Base-by-base conservation (phyloP, 2,888 invertebrate species). In the Odontothrips loti region DNA sequence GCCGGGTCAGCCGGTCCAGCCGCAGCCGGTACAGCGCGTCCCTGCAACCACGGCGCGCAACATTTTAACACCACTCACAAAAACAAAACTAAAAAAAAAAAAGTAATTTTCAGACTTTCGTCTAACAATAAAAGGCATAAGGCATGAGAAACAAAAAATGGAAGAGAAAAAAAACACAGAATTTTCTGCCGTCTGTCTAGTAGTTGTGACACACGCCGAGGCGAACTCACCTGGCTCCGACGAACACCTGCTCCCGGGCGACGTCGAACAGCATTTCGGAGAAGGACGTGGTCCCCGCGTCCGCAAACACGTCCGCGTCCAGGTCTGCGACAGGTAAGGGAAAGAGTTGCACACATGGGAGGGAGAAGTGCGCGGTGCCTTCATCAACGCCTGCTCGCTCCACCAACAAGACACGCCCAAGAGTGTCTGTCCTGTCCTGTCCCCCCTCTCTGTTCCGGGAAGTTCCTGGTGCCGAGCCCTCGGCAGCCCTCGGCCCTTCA, bases 211-310 rank as follows among this genome's bases (percentile, higher is more conserved):
- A n/a, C n/a, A n/a, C n/a, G n/a, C n/a, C n/a, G 81, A 68, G 82
- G 80, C 34, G 34, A 23, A 89, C 91, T 91, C 89, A 96, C 96
- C 95, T 93, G 85, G 96, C 96, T 84, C 96, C 96, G 85, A 96
- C 95, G 85, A 97, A 91, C 85, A 97, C 90, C 88, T 96, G 96
- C 88, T 94, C 93, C 86, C 95, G 91, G 84, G 93, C 92, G 82
- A 95, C 93, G 89, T 97, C 96, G 87, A 96, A 95, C 82, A 96
- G 90, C 86, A 96, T 90, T 89, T 95, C 94, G 80, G 95, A 94
- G 88, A 93, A 96, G 84, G 93, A 92, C 83, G 91, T 91, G 84
- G 94, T 92, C 84, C 92, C 92, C 83, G 92, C 90, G 87, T 94
- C 92, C 85, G 90, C 90, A 88, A 95, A 96, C 86, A 90, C 89